Conservation (phyloP, 1,140 invertebrate genomes). For the Nasonia vitripennis region DNA sequence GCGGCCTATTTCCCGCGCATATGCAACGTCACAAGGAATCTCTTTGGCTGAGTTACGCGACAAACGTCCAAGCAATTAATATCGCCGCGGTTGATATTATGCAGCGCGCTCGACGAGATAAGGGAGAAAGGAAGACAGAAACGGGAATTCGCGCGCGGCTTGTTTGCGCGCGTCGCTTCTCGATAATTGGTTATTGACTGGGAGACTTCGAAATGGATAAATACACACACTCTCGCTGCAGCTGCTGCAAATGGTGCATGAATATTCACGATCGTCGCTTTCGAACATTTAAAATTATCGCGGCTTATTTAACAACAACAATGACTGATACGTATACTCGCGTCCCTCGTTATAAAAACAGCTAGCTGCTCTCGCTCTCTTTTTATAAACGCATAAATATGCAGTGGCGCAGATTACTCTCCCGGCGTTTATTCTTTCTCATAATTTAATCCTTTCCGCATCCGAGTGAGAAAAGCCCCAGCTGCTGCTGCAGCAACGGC, state of each 20-base stretch:
- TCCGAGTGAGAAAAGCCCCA: constrained; percentile 6
- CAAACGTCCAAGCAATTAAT: constrained; percentile 51
- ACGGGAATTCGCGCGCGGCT: not conserved
- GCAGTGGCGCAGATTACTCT: not conserved
- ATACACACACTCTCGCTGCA: not conserved
- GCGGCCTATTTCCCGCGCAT: not conserved
- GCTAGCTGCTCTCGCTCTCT: not conserved
- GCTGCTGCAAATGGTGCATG: not conserved
- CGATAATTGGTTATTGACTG: constrained; percentile 1
- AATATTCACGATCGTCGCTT: not conserved
- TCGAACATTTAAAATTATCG: not conserved
- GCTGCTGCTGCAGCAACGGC: not conserved
- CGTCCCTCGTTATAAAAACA: not conserved
- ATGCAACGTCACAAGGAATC: constrained; percentile 5
- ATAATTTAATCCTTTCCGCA: constrained; percentile 17
- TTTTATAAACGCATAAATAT: constrained; percentile 8
- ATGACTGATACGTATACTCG: too few species aligned
- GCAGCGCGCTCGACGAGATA: not conserved
- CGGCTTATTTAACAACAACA: not conserved
- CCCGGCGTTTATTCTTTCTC: not conserved
- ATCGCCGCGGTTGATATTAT: constrained; percentile 47
- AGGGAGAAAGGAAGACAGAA: constrained; percentile 2
- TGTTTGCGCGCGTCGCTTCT: not conserved
- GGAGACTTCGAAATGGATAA: not conserved
- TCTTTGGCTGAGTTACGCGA: not conserved